Evolutionary conservation across 2,888 invertebrate species (phyloP).

Genomic region (Eledone cirrhosa): DNA sequence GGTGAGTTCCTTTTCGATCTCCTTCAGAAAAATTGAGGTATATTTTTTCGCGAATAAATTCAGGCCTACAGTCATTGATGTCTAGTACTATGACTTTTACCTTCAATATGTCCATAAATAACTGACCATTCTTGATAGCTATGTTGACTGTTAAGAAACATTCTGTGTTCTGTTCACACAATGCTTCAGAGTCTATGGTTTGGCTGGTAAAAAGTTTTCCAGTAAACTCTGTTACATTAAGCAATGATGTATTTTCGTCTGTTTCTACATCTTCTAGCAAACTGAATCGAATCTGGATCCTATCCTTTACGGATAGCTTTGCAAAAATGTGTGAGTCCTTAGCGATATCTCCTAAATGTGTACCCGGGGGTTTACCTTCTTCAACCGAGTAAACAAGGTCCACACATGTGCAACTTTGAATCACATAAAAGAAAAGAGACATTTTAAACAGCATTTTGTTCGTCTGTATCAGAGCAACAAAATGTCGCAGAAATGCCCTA

Average conservation of each 20-base stretch:
- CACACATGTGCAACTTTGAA: no score
- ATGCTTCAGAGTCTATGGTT: background rate
- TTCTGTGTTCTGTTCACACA: conserved; percentile 8
- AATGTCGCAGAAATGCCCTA: no score
- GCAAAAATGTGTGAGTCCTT: no score
- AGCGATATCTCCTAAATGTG: no score
- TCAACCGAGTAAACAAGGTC: no score
- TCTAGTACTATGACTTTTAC: conserved; percentile 4
- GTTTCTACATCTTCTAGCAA: no score
- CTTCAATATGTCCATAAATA: conserved; percentile 12
- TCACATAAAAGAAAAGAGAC: no score
- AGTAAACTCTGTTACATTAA: background rate
- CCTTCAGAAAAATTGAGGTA: conserved; percentile 9
- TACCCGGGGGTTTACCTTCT: no score
- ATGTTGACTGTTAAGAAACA: conserved; percentile 11
- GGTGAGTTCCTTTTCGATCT: background rate
- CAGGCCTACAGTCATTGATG: background rate
- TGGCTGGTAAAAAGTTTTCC: conserved; percentile 10
- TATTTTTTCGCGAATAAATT: background rate
- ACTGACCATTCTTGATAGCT: background rate
- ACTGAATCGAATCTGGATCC: no score
- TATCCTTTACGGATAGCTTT: no score
- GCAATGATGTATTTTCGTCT: background rate
- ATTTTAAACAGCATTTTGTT: no score
- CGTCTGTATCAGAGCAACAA: no score